Evolutionary conservation across 2,113 vertebrate genomes (phyloP).

Genomic region (Acinonyx jubatus): DNA sequence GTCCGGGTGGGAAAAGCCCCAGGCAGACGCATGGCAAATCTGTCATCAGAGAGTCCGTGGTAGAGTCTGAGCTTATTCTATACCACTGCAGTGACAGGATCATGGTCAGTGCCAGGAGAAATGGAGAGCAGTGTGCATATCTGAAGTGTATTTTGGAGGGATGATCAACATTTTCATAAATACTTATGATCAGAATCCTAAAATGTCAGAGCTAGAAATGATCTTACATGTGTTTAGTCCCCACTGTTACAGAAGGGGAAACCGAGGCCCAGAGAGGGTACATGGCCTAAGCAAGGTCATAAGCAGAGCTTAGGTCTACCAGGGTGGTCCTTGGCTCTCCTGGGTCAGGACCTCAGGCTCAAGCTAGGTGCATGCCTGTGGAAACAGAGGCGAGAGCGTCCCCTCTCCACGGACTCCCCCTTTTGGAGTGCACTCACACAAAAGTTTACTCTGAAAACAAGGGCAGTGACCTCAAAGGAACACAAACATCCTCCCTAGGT

Average conservation of each 20-base stretch:
- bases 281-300: not conserved
- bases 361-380: not conserved
- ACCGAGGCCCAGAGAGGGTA: not conserved
- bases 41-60: not conserved
- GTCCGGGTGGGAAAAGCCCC: not conserved
- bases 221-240: not conserved
- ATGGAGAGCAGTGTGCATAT: not conserved
- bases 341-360: not conserved
- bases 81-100: not conserved
- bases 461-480: not conserved
- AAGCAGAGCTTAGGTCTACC: not conserved
- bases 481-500: slow-evolving; percentile 28
- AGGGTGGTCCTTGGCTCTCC: not conserved
- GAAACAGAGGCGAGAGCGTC: not conserved
- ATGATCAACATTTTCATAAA: not conserved
- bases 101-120: not conserved
- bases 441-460: slow-evolving; percentile 46
- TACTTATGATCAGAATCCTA: not conserved
- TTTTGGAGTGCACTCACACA: not conserved
- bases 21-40: not conserved
- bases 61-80: not conserved
- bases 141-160: not conserved
- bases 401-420: not conserved
- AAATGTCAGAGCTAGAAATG: not conserved
- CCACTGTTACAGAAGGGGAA: not conserved